Evolutionary conservation across 2,888 invertebrate genomes (phyloP), one percentile per base, ranked within the genome.

Genomic region (Epiblema foenella): DNA sequence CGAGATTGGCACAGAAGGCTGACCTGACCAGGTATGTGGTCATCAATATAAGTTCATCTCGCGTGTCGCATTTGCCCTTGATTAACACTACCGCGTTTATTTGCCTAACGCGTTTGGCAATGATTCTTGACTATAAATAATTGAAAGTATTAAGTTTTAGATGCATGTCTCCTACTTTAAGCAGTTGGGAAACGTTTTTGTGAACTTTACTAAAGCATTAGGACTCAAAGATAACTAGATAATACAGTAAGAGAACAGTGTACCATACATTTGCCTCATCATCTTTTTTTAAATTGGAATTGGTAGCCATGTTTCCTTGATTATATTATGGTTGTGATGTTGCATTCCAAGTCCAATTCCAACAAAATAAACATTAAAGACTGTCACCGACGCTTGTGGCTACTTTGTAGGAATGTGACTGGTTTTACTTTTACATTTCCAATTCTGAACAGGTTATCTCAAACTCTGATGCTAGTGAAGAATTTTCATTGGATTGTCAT

Each of bases 401-500:
- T 24, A 24, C 1, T 24, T 24, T 4, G 4, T 24, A 24, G 24
- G 4, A 24, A 24, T 3, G 24, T 24, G 24, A 24, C 24, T 24
- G 24, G 24, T 24, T 24, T 78, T 78, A 78, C 72, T 73, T 72
- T 75, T 73, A 76, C 75, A 60, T 42, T 70, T 20, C 9, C 11
- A 58, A 54, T 69, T 68, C 59, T 73, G 66, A 81, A n/a, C 86
- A 96, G 99, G 83, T 89, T 99, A 71, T 96, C 97, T 9, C 97
- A 99, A 83, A 96, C 98, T 2, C 95, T 99, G 75, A 95, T 96
- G 94, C 95, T 97, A 78, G 96, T 98, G 72, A 96, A 97, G 74
- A 97, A 98, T 85, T 94, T 99, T 72, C 97, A 98, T 85, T 99
- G 99, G 99, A 96, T 99, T 76, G 93, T 99, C 54, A 95, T 99